Percentiles rank a stretch among this genome's conserved stretches.
These are phyloP conservation scores for Drosophila subquinaria DNA, from an alignment of 2,888 invertebrate species.

Conservation along the genomic window DNA sequence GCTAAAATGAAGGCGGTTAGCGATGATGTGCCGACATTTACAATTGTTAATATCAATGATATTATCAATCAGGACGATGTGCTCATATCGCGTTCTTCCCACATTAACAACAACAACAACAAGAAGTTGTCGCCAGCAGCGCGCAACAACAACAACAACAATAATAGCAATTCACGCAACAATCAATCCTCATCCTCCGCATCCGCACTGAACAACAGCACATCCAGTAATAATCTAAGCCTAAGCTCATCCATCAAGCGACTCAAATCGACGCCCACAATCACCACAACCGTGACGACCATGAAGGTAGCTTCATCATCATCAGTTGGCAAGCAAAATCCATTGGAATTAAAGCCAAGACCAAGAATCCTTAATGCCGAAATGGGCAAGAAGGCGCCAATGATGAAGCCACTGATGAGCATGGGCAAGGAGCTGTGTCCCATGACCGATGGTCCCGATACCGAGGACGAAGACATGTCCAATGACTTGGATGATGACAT, in stretches of 20 bases:
- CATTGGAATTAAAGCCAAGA: slow-evolving; percentile 68
- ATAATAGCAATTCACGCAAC: slow-evolving; percentile 26
- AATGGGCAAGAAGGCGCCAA: slow-evolving; percentile 81
- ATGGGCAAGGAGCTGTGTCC: slow-evolving; percentile 77
- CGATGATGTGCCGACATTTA: slow-evolving; percentile 85
- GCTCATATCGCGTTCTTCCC: slow-evolving; percentile 68
- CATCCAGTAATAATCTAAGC: slow-evolving; percentile 15
- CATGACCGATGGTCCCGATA: slow-evolving; percentile 54
- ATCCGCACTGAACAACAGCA: slow-evolving; percentile 18
- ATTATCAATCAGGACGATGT: slow-evolving; percentile 85
- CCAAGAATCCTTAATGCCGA: slow-evolving; percentile 84
- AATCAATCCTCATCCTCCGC: slow-evolving; percentile 39
- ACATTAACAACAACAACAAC: slow-evolving; percentile 31
- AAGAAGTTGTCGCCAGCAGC: slow-evolving; percentile 28
- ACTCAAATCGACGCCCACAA: slow-evolving; percentile 27
- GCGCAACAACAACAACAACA: slow-evolving; percentile 17
- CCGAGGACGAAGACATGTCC: slow-evolving; percentile 67
- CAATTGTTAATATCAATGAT: slow-evolving; percentile 85
- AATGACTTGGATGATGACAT: slow-evolving; percentile 59
- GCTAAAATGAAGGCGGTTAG: slow-evolving; percentile 6
- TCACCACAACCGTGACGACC: slow-evolving; percentile 26
- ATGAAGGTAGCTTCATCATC: neutral
- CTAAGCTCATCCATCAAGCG: slow-evolving; percentile 22
- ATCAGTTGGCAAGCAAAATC: slow-evolving; percentile 14
- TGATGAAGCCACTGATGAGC: slow-evolving; percentile 82